Conservation (phyloP, 2,888 invertebrate species). For the Diplolepis rosae region DNA sequence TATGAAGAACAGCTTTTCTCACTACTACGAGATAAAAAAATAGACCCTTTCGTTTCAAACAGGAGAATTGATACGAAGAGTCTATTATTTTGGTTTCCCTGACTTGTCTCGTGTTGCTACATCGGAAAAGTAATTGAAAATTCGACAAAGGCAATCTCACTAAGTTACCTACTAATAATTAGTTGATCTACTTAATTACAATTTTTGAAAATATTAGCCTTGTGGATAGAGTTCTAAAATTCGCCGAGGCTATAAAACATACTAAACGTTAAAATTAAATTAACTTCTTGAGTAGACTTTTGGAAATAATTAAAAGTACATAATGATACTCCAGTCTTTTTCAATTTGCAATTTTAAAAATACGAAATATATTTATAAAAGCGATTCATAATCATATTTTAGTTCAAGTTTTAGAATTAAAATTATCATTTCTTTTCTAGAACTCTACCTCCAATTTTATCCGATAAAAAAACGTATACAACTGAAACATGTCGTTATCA, state of each 20-base stretch:
- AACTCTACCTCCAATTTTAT: not conserved
- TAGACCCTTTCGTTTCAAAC: not conserved
- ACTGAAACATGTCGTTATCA: slow-evolving; percentile 1
- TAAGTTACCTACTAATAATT: not conserved
- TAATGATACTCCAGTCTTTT: too few species aligned
- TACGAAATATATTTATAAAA: too few species aligned
- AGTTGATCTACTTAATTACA: not conserved
- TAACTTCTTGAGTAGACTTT: too few species aligned
- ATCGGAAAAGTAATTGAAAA: not conserved
- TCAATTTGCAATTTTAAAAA: too few species aligned
- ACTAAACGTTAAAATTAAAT: too few species aligned
- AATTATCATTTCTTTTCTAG: not conserved
- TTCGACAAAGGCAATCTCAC: not conserved
- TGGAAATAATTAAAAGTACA: too few species aligned
- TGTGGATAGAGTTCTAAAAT: not conserved
- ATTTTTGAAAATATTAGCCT: not conserved
- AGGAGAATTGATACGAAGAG: not conserved
- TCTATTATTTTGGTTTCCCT: slow-evolving; percentile 20
- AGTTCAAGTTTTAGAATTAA: not conserved
- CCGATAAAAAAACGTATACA: not conserved
- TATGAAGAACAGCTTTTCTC: slow-evolving; percentile 9
- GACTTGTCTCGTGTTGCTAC: not conserved
- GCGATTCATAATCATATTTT: not conserved
- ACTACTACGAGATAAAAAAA: slow-evolving; percentile 8
- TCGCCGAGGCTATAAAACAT: too few species aligned